Percentiles rank a stretch among this genome's conserved stretches.
phyloP scores from a whole-genome alignment of 2,797 vertebrate genomes.

The Melanotaenia nigrans region DNA sequence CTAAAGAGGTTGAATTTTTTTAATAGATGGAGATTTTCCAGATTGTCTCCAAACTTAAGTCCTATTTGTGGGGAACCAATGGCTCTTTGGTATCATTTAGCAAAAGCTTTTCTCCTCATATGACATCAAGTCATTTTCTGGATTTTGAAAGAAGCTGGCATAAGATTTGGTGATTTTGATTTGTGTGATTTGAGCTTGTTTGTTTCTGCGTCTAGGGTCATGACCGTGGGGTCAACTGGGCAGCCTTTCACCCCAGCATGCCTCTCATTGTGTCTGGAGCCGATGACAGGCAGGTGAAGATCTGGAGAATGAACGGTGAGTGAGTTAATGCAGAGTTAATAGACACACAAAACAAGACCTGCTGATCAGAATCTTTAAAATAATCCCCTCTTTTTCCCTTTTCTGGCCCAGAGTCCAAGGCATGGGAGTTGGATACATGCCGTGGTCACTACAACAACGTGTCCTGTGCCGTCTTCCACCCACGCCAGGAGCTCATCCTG shows the following conservation, averaged over 20 bases:
- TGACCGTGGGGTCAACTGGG: slow-evolving; percentile 97
- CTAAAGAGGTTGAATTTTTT: not conserved
- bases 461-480: slow-evolving; percentile 96
- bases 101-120: not conserved
- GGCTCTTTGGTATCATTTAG: not conserved
- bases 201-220: slow-evolving; percentile 85
- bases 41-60: not conserved
- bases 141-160: not conserved
- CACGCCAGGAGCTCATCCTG: slow-evolving; percentile 95
- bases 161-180: not conserved
- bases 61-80: not conserved
- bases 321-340: not conserved
- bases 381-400: not conserved
- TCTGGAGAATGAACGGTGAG: slow-evolving; percentile 95
- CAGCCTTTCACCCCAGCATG: slow-evolving; percentile 97
- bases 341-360: not conserved
- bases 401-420: slow-evolving; percentile 88
- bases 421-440: slow-evolving; percentile 98
- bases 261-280: slow-evolving; percentile 97
- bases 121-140: not conserved
- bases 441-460: slow-evolving; percentile 99
- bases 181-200: slow-evolving; percentile 12
- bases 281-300: slow-evolving; percentile 96
- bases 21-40: not conserved
- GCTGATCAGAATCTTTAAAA: not conserved